These are phyloP conservation scores for Baryphthengus martii DNA, from an alignment of 2,113 vertebrate genomes.

Conservation along the genomic window DNA sequence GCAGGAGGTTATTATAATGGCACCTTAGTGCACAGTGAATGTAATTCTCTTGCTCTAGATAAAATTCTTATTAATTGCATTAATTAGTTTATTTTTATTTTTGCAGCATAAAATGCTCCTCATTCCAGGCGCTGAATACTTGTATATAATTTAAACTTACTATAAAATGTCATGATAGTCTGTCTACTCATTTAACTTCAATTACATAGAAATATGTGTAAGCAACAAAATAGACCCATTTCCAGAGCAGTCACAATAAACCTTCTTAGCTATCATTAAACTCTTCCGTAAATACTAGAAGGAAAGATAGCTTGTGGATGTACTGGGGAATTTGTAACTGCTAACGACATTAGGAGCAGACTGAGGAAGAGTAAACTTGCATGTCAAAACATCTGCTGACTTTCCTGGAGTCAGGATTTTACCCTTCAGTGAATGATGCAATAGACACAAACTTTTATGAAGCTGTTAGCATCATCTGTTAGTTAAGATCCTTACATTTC, in stretches of 20 bases:
- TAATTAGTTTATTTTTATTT: conserved; percentile 49
- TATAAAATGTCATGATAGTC: background rate
- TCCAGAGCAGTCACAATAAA: background rate
- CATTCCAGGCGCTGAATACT: background rate
- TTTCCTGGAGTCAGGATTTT: background rate
- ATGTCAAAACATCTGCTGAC: background rate
- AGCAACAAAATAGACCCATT: background rate
- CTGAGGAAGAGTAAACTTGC: background rate
- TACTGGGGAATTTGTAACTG: background rate
- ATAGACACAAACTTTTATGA: background rate
- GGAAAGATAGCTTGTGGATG: background rate
- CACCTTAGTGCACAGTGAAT: background rate
- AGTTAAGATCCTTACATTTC: background rate
- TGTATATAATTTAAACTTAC: conserved; percentile 5
- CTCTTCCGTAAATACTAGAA: background rate
- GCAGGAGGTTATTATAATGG: conserved; percentile 26
- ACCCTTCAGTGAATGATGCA: background rate
- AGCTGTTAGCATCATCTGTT: background rate
- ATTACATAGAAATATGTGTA: background rate
- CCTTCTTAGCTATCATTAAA: background rate
- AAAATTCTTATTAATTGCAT: conserved; percentile 39
- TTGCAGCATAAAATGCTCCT: background rate
- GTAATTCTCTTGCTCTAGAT: background rate
- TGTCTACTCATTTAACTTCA: conserved; percentile 8
- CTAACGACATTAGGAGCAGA: background rate